A percentile compares a stretch with the other conserved stretches of the same genome.
phyloP scores from a whole-genome alignment of 2,888 invertebrate genomes.

The Yponomeuta malinellus region DNA sequence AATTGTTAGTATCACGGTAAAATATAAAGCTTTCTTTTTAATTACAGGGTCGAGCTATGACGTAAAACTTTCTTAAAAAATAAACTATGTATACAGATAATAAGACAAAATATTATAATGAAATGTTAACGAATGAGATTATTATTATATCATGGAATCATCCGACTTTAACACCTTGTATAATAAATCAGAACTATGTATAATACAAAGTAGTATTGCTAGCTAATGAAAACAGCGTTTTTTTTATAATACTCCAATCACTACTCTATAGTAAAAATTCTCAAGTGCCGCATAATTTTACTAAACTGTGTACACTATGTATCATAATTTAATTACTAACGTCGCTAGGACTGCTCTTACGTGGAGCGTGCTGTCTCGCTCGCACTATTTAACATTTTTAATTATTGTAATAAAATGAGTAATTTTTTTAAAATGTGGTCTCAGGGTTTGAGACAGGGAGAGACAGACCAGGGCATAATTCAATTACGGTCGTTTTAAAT shows the following conservation, averaged over 20 bases:
- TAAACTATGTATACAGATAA: neutral
- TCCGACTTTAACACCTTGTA: neutral
- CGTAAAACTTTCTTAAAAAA: neutral
- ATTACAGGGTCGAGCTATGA: neutral
- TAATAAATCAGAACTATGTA: neutral
- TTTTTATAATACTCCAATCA: neutral
- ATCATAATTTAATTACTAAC: no score
- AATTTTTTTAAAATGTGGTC: no score
- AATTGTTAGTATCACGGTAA: neutral
- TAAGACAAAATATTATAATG: neutral
- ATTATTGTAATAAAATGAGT: no score
- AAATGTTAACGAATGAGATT: constrained; percentile 10
- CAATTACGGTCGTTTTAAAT: no score
- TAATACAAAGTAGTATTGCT: neutral
- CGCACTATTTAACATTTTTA: no score
- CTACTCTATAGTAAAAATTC: neutral
- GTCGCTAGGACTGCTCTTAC: no score
- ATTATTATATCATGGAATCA: neutral
- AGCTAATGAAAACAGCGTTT: neutral
- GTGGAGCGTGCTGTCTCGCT: no score
- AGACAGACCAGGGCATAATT: no score
- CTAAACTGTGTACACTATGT: no score
- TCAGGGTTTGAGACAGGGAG: no score
- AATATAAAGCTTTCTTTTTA: neutral
- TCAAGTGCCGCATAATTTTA: no score